Conservation (phyloP, 2,888 invertebrate species). For the Meandrusa payeni region DNA sequence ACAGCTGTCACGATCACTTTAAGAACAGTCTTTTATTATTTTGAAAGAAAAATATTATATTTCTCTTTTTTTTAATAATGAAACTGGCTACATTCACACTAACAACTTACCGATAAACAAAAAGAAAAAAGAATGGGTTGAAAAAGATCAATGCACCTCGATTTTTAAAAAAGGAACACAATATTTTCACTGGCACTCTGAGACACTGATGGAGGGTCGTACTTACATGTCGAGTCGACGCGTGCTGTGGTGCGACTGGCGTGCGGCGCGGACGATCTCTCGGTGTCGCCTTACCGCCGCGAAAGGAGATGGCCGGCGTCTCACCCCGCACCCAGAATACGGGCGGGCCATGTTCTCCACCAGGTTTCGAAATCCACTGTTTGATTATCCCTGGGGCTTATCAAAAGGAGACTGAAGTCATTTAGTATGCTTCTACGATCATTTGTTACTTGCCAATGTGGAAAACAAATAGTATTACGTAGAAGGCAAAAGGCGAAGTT, state of each 20-base stretch:
- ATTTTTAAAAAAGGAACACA: conserved; percentile 49
- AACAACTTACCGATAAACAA: conserved; percentile 47
- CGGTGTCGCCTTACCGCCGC: conserved; percentile 78
- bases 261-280: conserved; percentile 50
- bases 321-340: conserved; percentile 63
- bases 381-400: no score
- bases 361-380: conserved; percentile 34
- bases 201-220: conserved; percentile 57
- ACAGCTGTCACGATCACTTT: no score
- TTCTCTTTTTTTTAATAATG: no score
- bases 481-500: no score
- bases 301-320: conserved; percentile 68
- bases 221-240: conserved; percentile 81
- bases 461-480: no score
- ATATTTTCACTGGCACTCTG: conserved; percentile 59
- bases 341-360: conserved; percentile 41
- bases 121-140: conserved; percentile 25
- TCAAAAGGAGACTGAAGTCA: no score
- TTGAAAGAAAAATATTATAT: no score
- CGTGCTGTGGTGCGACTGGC: conserved; percentile 80
- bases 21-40: no score
- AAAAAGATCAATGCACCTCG: conserved; percentile 57
- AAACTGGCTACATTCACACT: conserved; percentile 35
- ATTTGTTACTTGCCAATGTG: no score
- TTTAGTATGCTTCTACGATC: no score